A percentile compares a stretch with the other conserved stretches of the same genome.
Evolutionary conservation across 2,797 vertebrate genomes (phyloP).

Genomic region (Tapirus indicus): DNA sequence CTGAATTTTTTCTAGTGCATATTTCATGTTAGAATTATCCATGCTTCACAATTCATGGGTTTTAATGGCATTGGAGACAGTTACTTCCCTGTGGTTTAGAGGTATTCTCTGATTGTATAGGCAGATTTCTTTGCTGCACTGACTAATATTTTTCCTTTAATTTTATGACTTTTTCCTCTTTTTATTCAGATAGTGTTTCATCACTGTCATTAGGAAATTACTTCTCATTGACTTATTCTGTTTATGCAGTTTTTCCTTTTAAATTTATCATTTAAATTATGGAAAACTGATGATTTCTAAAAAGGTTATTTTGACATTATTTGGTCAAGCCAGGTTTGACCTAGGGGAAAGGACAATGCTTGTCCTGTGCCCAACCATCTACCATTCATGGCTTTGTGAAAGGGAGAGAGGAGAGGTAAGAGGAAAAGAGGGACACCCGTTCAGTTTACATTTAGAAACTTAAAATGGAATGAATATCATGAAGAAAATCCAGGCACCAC

Average conservation of each 20-base stretch:
- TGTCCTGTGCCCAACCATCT: no score
- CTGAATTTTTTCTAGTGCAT: not conserved
- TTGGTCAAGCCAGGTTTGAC: not conserved
- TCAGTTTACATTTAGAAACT: not conserved
- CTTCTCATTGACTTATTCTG: constrained; percentile 39
- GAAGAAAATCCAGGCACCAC: not conserved
- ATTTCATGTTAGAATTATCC: not conserved
- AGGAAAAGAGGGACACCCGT: not conserved
- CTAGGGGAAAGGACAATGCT: not conserved
- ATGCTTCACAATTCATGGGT: not conserved
- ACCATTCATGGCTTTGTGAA: not conserved
- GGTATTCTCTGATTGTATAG: not conserved
- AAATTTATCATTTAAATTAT: not conserved
- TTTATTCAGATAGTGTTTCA: constrained; percentile 42
- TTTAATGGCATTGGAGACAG: not conserved
- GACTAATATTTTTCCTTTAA: constrained; percentile 8
- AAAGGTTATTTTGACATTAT: not conserved
- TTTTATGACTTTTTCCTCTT: constrained; percentile 2
- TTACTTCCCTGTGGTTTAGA: not conserved
- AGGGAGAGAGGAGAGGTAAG: not conserved
- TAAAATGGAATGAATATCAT: not conserved
- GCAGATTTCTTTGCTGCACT: not conserved
- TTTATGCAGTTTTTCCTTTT: not conserved
- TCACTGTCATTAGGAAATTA: constrained; percentile 32
- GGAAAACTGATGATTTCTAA: not conserved